A percentile compares a stretch with the other conserved stretches of the same genome.
These are phyloP conservation scores for Alouatta caraya DNA, from an alignment of 2,797 vertebrate species.

Conservation along the genomic window DNA sequence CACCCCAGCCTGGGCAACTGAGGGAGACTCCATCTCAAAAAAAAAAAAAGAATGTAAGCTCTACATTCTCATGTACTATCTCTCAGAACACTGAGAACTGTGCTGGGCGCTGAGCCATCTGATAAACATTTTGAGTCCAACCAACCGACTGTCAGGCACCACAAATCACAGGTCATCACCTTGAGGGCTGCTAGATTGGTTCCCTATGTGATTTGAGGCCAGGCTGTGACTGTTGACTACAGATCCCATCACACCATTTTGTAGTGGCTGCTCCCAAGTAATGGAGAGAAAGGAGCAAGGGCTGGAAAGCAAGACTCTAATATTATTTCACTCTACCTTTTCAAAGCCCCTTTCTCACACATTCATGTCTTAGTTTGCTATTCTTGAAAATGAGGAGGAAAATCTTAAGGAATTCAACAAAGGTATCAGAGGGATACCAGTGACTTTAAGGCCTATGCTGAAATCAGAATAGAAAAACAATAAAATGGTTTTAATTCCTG, in stretches of 20 bases:
- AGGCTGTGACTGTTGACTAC: neutral
- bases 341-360: neutral
- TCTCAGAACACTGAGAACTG: neutral
- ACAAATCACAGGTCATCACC: neutral
- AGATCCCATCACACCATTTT: neutral
- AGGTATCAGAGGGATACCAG: neutral
- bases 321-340: neutral
- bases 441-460: neutral
- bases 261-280: neutral
- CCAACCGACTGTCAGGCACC: neutral
- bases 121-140: constrained; percentile 33
- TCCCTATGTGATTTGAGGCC: neutral
- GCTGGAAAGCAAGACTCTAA: neutral
- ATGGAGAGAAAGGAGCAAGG: neutral
- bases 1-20: neutral
- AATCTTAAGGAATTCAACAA: neutral
- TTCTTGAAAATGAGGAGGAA: neutral
- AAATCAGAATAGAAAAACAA: constrained; percentile 30
- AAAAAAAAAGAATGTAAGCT: constrained; percentile 22
- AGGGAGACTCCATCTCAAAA: rapidly evolving
- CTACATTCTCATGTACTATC: neutral
- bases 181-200: neutral
- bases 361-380: neutral
- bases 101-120: neutral
- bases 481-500: neutral